Conservation (phyloP, 2,797 vertebrate genomes). For the Sebastes dallii region DNA sequence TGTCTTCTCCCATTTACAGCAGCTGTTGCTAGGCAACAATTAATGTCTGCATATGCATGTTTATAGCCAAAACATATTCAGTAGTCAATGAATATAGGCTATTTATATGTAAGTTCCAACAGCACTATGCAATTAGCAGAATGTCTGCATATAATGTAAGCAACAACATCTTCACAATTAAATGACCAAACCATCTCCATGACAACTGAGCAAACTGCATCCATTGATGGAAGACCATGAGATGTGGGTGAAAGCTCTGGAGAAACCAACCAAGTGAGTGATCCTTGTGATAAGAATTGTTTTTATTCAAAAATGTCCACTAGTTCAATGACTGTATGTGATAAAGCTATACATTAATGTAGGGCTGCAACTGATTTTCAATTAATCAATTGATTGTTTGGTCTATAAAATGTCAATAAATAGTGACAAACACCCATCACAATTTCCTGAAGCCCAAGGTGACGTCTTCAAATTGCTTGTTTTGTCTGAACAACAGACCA, state of each 20-base stretch:
- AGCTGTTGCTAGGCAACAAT: conserved; percentile 69
- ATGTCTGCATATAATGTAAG: not conserved
- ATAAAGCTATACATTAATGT: not conserved
- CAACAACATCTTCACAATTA: not conserved
- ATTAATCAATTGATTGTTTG: not conserved
- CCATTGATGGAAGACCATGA: not conserved
- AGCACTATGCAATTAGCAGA: not conserved
- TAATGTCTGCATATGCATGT: conserved; percentile 44
- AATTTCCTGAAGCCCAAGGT: not conserved
- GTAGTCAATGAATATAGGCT: conserved; percentile 9
- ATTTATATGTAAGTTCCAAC: conserved; percentile 24
- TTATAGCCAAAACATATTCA: conserved; percentile 36
- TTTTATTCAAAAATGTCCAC: not conserved
- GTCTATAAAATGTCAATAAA: not conserved
- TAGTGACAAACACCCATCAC: not conserved
- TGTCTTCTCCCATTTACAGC: conserved; percentile 51
- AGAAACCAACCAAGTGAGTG: not conserved
- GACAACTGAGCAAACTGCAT: conserved; percentile 17
- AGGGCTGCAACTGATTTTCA: not conserved
- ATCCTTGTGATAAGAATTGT: not conserved
- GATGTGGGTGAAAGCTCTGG: conserved; percentile 7
- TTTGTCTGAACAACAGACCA: not conserved
- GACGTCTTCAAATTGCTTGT: not conserved
- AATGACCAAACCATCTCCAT: conserved; percentile 8
- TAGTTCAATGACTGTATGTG: not conserved